phyloP scores from a whole-genome alignment of 2,113 vertebrate genomes.

The Spea multiplicata region DNA sequence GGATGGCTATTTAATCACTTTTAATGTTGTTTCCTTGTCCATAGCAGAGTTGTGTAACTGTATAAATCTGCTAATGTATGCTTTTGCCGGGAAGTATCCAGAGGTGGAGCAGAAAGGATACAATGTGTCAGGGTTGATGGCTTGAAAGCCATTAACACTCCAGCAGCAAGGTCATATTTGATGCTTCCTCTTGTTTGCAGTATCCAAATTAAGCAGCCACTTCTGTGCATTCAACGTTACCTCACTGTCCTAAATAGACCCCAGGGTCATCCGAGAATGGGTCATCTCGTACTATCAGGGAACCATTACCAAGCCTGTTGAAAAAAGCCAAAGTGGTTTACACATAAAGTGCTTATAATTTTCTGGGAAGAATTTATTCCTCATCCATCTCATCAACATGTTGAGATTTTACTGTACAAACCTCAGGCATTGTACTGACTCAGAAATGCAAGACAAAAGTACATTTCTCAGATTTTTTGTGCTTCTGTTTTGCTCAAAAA shows the following conservation, averaged over 20 bases:
- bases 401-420: conserved; percentile 56
- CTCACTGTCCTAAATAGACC: conserved; percentile 66
- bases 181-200: conserved; percentile 77
- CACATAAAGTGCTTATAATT: conserved; percentile 62
- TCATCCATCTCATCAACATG: conserved; percentile 65
- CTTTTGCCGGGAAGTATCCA: conserved; percentile 70
- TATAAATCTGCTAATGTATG: conserved; percentile 70
- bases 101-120: conserved; percentile 65
- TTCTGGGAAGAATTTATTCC: conserved; percentile 67
- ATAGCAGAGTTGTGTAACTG: conserved; percentile 60
- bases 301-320: conserved; percentile 74
- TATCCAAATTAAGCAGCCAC: conserved; percentile 72
- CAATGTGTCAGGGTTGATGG: conserved; percentile 70
- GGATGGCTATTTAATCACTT: conserved; percentile 65
- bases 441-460: conserved; percentile 25
- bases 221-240: conserved; percentile 62
- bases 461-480: conserved; percentile 49
- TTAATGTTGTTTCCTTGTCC: conserved; percentile 57
- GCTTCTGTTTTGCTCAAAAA: conserved; percentile 48
- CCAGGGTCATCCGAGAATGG: conserved; percentile 67
- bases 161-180: conserved; percentile 73
- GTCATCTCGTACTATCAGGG: conserved; percentile 72
- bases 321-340: conserved; percentile 64
- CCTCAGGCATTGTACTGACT: conserved; percentile 54
- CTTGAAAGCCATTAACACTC: conserved; percentile 77